Evolutionary conservation across 2,113 vertebrate species (phyloP).

Genomic region (Dipodomys spectabilis): DNA sequence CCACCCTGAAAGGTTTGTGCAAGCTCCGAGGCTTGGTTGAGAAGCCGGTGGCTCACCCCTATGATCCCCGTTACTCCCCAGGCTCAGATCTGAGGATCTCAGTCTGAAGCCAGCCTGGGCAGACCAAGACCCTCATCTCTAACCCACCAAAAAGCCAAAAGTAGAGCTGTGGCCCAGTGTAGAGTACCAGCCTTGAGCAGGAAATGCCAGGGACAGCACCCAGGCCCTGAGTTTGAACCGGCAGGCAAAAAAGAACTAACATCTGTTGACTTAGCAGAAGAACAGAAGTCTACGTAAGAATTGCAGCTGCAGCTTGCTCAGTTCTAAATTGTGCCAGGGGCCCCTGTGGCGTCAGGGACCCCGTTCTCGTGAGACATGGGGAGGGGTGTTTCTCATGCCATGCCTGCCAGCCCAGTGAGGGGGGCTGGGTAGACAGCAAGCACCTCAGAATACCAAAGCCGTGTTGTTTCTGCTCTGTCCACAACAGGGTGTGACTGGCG

Average conservation of each 20-base stretch:
- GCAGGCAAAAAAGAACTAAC: not conserved
- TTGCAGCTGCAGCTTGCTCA: not conserved
- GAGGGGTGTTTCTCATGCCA: not conserved
- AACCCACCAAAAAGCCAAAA: too few species aligned
- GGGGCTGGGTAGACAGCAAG: not conserved
- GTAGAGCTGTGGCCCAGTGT: too few species aligned
- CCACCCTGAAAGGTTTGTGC: not conserved
- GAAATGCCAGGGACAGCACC: too few species aligned
- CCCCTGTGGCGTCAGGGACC: not conserved
- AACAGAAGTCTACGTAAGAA: not conserved
- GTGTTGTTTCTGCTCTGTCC: conserved; percentile 24
- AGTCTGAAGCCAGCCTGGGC: too few species aligned
- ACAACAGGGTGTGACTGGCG: conserved; percentile 92
- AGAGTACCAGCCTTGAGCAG: too few species aligned
- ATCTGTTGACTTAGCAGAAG: not conserved
- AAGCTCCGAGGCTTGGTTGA: not conserved
- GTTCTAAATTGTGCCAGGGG: not conserved
- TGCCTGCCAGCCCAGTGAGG: not conserved
- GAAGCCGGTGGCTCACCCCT: not conserved
- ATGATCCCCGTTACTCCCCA: too few species aligned
- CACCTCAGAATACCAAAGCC: conserved; percentile 58
- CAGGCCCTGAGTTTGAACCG: too few species aligned
- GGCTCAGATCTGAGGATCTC: too few species aligned
- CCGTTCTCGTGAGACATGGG: not conserved
- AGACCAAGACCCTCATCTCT: too few species aligned